Evolutionary conservation across 2,113 vertebrate species (phyloP).

Genomic region (Actinemys pallida): DNA sequence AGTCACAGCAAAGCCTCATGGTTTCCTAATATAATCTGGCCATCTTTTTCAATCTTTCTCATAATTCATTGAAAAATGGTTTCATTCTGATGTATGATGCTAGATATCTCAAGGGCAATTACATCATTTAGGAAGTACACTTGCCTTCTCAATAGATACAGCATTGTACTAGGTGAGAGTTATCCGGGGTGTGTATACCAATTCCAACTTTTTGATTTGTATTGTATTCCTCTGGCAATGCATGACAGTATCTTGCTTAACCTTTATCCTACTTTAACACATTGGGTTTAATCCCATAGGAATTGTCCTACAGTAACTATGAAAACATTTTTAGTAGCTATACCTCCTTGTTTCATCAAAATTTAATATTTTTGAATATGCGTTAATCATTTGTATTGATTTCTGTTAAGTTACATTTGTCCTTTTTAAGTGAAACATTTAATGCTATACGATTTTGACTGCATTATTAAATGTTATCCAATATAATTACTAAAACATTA

Average conservation of each 20-base stretch:
- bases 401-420: background rate
- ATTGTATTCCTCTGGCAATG: background rate
- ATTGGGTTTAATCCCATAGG: background rate
- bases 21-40: background rate
- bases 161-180: background rate
- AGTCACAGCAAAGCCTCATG: fast-evolving
- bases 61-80: background rate
- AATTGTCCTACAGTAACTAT: background rate
- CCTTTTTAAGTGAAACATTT: background rate
- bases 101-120: background rate
- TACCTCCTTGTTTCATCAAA: background rate
- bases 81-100: background rate
- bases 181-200: background rate
- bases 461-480: background rate
- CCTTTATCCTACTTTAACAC: background rate
- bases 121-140: background rate
- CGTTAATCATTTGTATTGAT: background rate
- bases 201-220: too few species aligned
- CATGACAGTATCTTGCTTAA: background rate
- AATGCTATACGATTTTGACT: background rate
- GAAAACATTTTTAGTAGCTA: background rate
- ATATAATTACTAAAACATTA: background rate
- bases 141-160: background rate
- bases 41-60: fast-evolving
- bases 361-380: fast-evolving